Conservation (phyloP, 92 coral and sea anemone genomes). For the Epizoanthus rinbou region DNA sequence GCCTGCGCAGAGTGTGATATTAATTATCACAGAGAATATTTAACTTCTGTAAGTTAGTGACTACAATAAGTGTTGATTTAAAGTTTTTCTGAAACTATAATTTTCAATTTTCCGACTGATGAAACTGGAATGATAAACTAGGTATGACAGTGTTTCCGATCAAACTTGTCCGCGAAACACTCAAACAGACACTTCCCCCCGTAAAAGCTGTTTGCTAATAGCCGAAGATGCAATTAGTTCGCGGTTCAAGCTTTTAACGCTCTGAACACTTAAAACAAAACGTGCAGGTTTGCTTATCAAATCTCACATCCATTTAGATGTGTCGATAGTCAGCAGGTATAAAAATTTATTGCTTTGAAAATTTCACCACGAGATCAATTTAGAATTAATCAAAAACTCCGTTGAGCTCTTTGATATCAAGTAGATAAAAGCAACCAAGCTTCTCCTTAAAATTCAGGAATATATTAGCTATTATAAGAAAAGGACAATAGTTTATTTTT, state of each 20-base stretch:
- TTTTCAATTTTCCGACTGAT: slow-evolving; percentile 9
- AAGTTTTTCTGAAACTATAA: not conserved
- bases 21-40: not conserved
- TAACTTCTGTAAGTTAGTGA: not conserved
- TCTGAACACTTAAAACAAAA: not conserved
- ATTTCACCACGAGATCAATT: slow-evolving; percentile 10
- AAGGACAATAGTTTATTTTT: too few relatives aligned
- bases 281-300: slow-evolving; percentile 14
- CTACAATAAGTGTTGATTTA: not conserved
- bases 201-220: slow-evolving; percentile 34
- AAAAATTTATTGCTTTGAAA: slow-evolving; percentile 6
- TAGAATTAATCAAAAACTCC: slow-evolving; percentile 9
- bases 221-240: slow-evolving; percentile 11
- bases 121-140: slow-evolving; percentile 5
- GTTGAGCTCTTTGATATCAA: not conserved
- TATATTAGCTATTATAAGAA: too few relatives aligned
- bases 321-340: slow-evolving; percentile 10
- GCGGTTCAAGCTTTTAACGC: slow-evolving; percentile 15
- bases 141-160: slow-evolving; percentile 18
- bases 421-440: not conserved
- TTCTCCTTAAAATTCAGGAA: too few relatives aligned
- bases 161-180: not conserved
- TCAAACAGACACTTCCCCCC: slow-evolving; percentile 33
- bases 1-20: slow-evolving; percentile 3
- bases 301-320: slow-evolving; percentile 28